A percentile compares a stretch with the other conserved stretches of the same genome.
Conservation (phyloP, 2,113 vertebrate species). For the Nyctereutes procyonoides region DNA sequence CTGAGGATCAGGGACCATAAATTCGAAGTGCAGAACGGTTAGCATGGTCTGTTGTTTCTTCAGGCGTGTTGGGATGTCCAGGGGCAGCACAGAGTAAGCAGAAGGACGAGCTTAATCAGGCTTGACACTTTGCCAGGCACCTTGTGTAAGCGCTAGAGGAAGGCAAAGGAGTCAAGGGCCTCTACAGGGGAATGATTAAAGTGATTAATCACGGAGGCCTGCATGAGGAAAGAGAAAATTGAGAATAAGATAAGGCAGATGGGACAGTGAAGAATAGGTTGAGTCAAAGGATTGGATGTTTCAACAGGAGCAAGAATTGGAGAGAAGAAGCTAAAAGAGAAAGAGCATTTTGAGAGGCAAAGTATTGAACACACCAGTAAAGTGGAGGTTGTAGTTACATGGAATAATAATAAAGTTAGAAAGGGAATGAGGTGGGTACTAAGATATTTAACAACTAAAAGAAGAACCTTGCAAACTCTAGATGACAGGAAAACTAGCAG, state of each 20-base stretch:
- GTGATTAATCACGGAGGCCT: slow-evolving; percentile 51
- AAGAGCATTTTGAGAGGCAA: background rate
- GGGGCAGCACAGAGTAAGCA: slow-evolving; percentile 27
- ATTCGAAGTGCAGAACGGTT: background rate
- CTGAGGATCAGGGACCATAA: slow-evolving; percentile 18
- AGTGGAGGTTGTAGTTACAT: background rate
- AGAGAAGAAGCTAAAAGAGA: slow-evolving; percentile 34
- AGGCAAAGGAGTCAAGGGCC: background rate
- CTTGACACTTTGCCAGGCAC: slow-evolving; percentile 40
- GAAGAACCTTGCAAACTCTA: background rate
- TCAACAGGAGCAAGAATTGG: background rate
- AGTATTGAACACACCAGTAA: slow-evolving; percentile 26
- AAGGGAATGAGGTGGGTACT: background rate
- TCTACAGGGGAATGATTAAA: slow-evolving; percentile 53
- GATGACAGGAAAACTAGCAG: background rate
- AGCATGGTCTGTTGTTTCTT: background rate
- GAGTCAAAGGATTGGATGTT: slow-evolving; percentile 48
- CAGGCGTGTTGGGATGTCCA: slow-evolving; percentile 3
- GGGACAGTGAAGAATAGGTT: slow-evolving; percentile 60
- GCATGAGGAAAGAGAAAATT: slow-evolving; percentile 2
- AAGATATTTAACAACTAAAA: background rate
- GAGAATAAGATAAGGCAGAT: slow-evolving; percentile 59
- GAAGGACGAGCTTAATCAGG: slow-evolving; percentile 47
- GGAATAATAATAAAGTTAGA: background rate
- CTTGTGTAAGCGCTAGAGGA: slow-evolving; percentile 47